phyloP scores from a whole-genome alignment of 92 coral and sea anemone genomes.

The Scolanthus callimorphus region DNA sequence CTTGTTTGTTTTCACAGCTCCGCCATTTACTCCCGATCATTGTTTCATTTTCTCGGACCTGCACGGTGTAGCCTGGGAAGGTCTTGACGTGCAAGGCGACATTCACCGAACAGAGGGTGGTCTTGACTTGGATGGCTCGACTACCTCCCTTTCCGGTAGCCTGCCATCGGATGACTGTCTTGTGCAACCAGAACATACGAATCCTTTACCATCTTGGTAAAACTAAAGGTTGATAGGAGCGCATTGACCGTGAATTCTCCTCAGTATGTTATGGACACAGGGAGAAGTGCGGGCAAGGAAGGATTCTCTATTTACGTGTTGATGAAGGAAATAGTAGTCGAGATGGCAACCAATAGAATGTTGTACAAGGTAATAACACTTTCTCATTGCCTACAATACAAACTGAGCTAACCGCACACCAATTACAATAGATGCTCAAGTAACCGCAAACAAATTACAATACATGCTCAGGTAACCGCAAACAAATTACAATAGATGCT shows the following conservation, averaged over 20 bases:
- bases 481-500: no score
- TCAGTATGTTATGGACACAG: constrained; percentile 68
- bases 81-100: constrained; percentile 52
- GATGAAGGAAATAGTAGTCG: constrained; percentile 55
- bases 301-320: constrained; percentile 58
- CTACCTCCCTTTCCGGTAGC: constrained; percentile 38
- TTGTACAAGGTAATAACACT: constrained; percentile 79
- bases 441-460: no score
- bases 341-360: constrained; percentile 54
- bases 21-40: constrained; percentile 72
- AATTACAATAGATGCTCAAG: no score
- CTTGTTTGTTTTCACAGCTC: no score
- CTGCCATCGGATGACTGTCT: constrained; percentile 51
- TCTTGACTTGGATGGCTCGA: constrained; percentile 57
- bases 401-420: no score
- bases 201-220: constrained; percentile 59
- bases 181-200: constrained; percentile 48
- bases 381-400: no score
- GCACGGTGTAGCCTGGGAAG: constrained; percentile 45
- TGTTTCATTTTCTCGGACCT: constrained; percentile 68
- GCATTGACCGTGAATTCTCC: constrained; percentile 56
- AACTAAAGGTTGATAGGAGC: constrained; percentile 44
- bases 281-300: constrained; percentile 54
- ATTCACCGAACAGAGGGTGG: constrained; percentile 56
- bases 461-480: no score